phyloP scores from a whole-genome alignment of 2,797 vertebrate genomes.

The Hafferia zeledoni region DNA sequence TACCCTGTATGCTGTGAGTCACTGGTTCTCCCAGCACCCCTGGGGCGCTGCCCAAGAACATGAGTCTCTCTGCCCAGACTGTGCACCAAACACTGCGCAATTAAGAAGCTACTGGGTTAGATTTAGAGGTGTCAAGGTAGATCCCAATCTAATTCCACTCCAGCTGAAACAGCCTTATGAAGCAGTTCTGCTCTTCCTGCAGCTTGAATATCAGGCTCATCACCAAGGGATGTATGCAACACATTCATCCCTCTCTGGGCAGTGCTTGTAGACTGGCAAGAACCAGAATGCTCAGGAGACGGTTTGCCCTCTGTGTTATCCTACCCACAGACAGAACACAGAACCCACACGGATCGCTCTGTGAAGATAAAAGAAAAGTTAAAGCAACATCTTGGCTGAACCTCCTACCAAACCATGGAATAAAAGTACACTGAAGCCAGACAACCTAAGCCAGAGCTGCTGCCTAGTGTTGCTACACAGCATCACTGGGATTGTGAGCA shows the following conservation, averaged over 20 bases:
- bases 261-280: background rate
- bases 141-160: background rate
- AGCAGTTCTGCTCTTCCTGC: background rate
- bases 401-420: background rate
- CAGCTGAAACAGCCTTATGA: background rate
- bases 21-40: accelerated
- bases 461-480: background rate
- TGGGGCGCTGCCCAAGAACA: background rate
- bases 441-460: background rate
- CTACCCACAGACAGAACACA: background rate
- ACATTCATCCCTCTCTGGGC: background rate
- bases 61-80: accelerated
- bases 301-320: background rate
- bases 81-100: accelerated
- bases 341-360: background rate
- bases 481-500: background rate
- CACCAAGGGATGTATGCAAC: background rate
- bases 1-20: accelerated
- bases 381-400: background rate
- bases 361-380: background rate
- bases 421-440: background rate
- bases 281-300: background rate
- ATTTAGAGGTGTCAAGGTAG: background rate
- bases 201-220: accelerated
- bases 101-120: background rate